Evolutionary conservation across 2,113 vertebrate genomes (phyloP).

Genomic region (Opisthocomus hoazin): DNA sequence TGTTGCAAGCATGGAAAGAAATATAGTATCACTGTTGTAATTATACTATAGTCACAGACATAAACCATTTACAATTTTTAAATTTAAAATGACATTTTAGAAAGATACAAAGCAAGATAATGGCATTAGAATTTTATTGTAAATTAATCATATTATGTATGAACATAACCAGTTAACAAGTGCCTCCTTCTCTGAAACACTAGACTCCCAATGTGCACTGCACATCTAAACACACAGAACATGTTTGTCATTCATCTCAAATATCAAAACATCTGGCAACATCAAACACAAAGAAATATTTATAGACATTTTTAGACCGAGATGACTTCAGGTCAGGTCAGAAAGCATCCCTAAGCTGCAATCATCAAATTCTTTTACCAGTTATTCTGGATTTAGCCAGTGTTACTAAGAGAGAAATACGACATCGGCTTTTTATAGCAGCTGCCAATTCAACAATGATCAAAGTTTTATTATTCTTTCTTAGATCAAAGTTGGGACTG

Average conservation of each 20-base stretch:
- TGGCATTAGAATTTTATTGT: background rate
- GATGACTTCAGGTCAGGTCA: conserved; percentile 36
- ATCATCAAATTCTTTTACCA: conserved; percentile 27
- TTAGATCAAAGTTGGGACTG: conserved; percentile 43
- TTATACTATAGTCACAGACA: background rate
- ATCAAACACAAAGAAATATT: conserved; percentile 9
- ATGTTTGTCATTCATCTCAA: background rate
- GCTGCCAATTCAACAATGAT: conserved; percentile 50
- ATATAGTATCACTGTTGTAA: background rate
- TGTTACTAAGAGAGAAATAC: conserved; percentile 4
- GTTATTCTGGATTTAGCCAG: conserved; percentile 31
- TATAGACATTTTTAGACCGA: conserved; percentile 20
- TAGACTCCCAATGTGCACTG: background rate
- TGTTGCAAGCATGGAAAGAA: background rate
- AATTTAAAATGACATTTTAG: background rate
- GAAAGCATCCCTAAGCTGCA: background rate
- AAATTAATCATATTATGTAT: background rate
- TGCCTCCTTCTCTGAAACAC: background rate
- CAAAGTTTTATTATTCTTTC: conserved; percentile 46
- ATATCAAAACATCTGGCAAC: conserved; percentile 42
- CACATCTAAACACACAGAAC: background rate
- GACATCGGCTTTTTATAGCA: conserved; percentile 15
- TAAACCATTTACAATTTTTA: background rate
- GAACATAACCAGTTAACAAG: background rate
- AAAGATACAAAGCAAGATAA: background rate